phyloP scores from a whole-genome alignment of 1,140 invertebrate genomes.

The Drosophila carrolli region DNA sequence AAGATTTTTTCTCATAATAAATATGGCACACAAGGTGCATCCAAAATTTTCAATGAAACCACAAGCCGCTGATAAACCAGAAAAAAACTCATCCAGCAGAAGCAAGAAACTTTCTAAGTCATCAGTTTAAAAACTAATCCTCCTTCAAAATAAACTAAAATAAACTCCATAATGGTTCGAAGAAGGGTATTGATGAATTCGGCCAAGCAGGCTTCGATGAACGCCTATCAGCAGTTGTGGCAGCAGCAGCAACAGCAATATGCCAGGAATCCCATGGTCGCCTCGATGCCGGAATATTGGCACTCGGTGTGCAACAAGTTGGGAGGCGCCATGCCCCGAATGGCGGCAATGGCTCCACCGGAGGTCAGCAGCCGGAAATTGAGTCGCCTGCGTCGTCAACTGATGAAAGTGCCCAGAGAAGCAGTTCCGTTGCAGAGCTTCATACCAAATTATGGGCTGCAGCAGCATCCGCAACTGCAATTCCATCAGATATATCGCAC shows the following conservation, averaged over 20 bases:
- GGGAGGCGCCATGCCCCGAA: constrained; percentile 26
- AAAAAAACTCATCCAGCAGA: constrained; percentile 7
- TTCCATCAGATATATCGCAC: neutral
- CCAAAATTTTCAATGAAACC: constrained; percentile 56
- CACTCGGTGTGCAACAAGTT: constrained; percentile 37
- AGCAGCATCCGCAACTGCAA: constrained; percentile 7
- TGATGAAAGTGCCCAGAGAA: constrained; percentile 22
- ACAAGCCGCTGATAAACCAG: constrained; percentile 18
- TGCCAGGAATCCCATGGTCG: neutral
- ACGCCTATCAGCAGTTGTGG: constrained; percentile 37
- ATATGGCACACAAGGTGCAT: constrained; percentile 37
- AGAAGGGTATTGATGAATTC: constrained; percentile 29
- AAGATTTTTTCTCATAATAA: constrained; percentile 11
- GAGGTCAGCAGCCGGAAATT: constrained; percentile 33
- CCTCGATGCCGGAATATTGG: constrained; percentile 37
- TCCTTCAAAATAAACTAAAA: neutral
- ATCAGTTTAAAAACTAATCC: neutral
- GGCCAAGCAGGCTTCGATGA: constrained; percentile 39
- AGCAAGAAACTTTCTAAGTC: constrained; percentile 3
- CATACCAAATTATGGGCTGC: constrained; percentile 7
- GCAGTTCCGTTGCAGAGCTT: neutral
- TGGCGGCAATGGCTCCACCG: constrained; percentile 27
- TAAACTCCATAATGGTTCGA: constrained; percentile 43
- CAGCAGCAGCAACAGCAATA: constrained; percentile 30
- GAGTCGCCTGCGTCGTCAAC: constrained; percentile 28